These are phyloP conservation scores for Petrocephalus schoutedeni DNA, from an alignment of 2,797 vertebrate genomes.

Conservation along the genomic window DNA sequence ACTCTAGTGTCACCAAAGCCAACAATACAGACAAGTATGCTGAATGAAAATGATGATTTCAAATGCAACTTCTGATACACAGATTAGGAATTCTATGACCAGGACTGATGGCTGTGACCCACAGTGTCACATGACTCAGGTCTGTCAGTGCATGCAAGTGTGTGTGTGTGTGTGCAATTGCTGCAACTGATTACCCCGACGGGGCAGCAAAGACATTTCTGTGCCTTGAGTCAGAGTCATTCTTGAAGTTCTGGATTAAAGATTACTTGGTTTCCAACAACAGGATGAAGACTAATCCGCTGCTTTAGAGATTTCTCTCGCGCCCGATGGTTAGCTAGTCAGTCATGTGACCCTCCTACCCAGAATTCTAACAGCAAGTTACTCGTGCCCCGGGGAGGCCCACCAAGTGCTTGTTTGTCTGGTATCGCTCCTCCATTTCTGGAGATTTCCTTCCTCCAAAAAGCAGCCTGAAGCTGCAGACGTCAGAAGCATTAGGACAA, in stretches of 20 bases:
- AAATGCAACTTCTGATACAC: neutral
- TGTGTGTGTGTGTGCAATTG: neutral
- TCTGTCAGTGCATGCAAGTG: neutral
- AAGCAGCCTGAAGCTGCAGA: neutral
- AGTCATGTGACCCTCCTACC: slow-evolving; percentile 1
- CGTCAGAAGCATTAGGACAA: neutral
- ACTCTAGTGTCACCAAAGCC: neutral
- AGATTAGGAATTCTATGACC: neutral
- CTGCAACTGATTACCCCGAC: neutral
- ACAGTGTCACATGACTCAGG: neutral
- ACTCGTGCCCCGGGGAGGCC: neutral
- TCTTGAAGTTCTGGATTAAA: neutral
- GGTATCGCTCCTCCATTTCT: neutral
- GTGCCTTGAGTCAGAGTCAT: neutral
- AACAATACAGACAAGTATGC: neutral
- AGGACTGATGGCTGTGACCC: neutral
- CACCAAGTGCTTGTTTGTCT: neutral
- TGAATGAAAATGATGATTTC: neutral
- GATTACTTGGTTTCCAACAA: neutral
- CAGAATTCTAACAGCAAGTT: neutral
- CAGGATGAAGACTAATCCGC: neutral
- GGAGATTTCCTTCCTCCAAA: neutral
- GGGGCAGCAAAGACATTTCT: neutral
- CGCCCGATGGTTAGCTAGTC: neutral
- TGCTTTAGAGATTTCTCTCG: neutral